Evolutionary conservation across 2,113 vertebrate genomes (phyloP).

Genomic region (Antechinus stuartii): DNA sequence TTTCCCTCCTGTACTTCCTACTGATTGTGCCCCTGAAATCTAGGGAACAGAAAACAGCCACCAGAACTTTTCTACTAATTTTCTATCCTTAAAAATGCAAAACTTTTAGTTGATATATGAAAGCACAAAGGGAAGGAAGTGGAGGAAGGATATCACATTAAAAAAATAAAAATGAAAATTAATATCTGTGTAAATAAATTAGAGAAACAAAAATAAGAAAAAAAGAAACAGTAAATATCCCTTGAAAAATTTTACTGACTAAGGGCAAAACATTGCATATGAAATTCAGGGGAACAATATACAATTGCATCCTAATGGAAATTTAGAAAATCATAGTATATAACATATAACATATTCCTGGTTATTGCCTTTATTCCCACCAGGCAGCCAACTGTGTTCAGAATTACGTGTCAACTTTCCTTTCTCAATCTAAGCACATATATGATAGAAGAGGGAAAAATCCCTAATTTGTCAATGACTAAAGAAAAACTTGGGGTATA

Average conservation of each 20-base stretch:
- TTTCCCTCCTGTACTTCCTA: slow-evolving; percentile 4
- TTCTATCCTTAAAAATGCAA: neutral
- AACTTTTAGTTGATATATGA: neutral
- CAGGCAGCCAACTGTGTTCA: neutral
- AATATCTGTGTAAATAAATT: neutral
- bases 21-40: neutral
- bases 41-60: neutral
- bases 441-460: neutral
- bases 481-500: neutral
- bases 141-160: neutral
- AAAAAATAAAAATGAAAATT: neutral
- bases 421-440: neutral
- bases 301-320: neutral
- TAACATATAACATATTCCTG: neutral
- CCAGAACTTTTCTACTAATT: neutral
- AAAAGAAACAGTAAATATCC: neutral
- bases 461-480: neutral
- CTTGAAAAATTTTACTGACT: neutral
- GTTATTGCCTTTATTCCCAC: neutral
- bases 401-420: neutral
- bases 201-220: neutral
- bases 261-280: neutral
- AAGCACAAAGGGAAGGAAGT: neutral
- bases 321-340: neutral
- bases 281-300: neutral